phyloP scores from a whole-genome alignment of 2,888 invertebrate species.

The Leptinotarsa haldemani region DNA sequence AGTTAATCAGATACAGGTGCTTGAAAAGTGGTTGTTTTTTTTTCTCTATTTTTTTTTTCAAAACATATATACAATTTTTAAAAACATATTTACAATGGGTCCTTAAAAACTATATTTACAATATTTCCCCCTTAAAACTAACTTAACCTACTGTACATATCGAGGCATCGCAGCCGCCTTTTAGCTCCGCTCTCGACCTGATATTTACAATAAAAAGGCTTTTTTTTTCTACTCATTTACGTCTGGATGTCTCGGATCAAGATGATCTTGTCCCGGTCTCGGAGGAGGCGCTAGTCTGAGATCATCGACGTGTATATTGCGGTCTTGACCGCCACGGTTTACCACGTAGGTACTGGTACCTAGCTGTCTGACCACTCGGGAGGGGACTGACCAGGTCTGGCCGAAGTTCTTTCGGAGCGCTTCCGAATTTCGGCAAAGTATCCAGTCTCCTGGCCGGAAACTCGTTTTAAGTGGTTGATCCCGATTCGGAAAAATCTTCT shows the following conservation, averaged over 20 bases:
- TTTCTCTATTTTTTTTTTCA: too few relatives aligned
- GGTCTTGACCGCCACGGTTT: background rate
- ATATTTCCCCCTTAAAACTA: too few relatives aligned
- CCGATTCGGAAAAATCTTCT: background rate
- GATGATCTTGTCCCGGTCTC: background rate
- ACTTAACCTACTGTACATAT: too few relatives aligned
- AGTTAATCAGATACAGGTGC: too few relatives aligned
- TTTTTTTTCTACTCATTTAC: too few relatives aligned
- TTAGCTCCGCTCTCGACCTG: too few relatives aligned
- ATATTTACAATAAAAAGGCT: too few relatives aligned
- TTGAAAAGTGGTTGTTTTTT: too few relatives aligned
- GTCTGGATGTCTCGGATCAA: background rate
- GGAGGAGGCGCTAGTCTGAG: background rate
- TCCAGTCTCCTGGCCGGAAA: background rate
- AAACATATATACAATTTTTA: too few relatives aligned
- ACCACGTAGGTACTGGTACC: background rate
- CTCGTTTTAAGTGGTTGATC: rapidly evolving
- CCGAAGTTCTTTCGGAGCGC: background rate
- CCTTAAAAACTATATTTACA: too few relatives aligned
- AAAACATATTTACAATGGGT: too few relatives aligned
- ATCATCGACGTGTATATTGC: background rate
- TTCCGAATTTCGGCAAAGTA: background rate
- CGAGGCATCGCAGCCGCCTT: too few relatives aligned
- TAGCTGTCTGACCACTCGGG: background rate
- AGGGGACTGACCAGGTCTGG: background rate